Evolutionary conservation across 1,140 invertebrate genomes (phyloP).

Genomic region (Scaptomyza montana): DNA sequence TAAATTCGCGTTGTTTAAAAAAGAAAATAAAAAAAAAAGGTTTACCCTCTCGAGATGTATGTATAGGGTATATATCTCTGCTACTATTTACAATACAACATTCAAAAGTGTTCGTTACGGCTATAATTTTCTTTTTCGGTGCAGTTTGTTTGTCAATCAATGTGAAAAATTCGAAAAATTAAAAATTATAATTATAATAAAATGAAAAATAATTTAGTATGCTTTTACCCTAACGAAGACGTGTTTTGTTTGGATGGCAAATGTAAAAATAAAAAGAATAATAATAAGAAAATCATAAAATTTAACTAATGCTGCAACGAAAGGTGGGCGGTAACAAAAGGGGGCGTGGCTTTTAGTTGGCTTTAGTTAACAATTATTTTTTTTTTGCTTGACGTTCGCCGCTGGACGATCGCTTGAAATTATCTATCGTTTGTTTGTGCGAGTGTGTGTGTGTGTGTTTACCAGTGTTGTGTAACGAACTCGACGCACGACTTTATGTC

Average conservation of each 20-base stretch:
- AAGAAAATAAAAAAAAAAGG: constrained; percentile 37
- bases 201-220: constrained; percentile 15
- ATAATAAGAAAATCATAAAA: constrained; percentile 31
- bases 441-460: constrained; percentile 20
- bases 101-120: not conserved
- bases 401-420: constrained; percentile 45
- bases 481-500: constrained; percentile 78
- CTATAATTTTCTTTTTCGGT: too few species aligned
- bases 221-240: constrained; percentile 36
- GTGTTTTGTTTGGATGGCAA: constrained; percentile 16
- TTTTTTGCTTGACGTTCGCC: constrained; percentile 36
- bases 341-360: not conserved
- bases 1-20: constrained; percentile 71
- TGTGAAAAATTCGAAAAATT: not conserved
- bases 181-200: constrained; percentile 33
- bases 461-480: constrained; percentile 46
- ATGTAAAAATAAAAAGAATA: constrained; percentile 33
- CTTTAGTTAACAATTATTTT: constrained; percentile 1
- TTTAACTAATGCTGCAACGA: constrained; percentile 52
- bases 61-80: constrained; percentile 16
- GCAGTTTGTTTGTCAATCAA: too few species aligned
- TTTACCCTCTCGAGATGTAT: not conserved
- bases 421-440: constrained; percentile 3
- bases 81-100: constrained; percentile 42
- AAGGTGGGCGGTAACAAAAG: not conserved